phyloP scores from a whole-genome alignment of 2,797 vertebrate species.

The Phoxinus dragarum region DNA sequence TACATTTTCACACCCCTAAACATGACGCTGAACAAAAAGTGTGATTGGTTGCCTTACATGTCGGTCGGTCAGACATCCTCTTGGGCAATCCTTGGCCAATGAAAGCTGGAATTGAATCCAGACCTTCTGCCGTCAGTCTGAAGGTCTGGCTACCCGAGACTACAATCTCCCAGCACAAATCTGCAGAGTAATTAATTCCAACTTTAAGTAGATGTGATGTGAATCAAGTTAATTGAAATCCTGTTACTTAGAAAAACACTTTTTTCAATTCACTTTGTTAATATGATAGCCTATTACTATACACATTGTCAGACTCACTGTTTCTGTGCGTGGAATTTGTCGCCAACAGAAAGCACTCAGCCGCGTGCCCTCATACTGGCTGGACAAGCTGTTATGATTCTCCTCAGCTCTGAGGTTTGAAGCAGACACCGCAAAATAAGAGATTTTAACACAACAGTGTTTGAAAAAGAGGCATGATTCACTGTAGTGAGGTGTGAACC shows the following conservation, averaged over 20 bases:
- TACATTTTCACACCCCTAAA: neutral
- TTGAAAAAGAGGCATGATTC: conserved; percentile 1
- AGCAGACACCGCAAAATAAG: neutral
- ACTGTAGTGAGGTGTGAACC: conserved; percentile 19
- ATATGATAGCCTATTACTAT: neutral
- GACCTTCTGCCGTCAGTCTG: neutral
- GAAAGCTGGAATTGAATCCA: neutral
- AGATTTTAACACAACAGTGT: conserved; percentile 9
- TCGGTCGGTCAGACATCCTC: too few relatives aligned
- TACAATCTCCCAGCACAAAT: neutral
- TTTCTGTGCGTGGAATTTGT: conserved; percentile 6
- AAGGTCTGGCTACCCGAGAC: too few relatives aligned
- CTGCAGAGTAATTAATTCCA: neutral
- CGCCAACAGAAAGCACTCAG: neutral
- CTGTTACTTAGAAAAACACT: neutral
- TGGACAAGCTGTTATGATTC: conserved; percentile 18
- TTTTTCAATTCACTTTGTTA: neutral
- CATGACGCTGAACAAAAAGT: neutral
- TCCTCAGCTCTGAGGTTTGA: conserved; percentile 12
- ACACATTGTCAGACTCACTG: conserved; percentile 2
- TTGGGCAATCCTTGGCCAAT: neutral
- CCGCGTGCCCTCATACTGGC: neutral
- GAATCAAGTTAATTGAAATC: neutral
- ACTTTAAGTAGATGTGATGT: neutral
- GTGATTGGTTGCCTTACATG: neutral